These are phyloP conservation scores for Siderastrea siderea DNA, from an alignment of 92 coral and sea anemone genomes.

Conservation along the genomic window DNA sequence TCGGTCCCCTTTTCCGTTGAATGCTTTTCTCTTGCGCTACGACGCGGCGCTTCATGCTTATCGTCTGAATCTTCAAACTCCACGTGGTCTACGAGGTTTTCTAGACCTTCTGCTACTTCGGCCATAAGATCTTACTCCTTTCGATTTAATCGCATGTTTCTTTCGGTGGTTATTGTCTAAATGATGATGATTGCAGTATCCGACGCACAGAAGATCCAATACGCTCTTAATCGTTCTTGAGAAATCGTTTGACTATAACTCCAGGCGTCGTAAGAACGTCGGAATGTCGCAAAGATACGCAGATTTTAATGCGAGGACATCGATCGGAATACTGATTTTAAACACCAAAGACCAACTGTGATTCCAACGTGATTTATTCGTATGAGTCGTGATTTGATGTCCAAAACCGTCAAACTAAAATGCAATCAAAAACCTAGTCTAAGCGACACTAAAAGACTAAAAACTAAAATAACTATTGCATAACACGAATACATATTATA, in stretches of 20 bases:
- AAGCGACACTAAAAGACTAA: neutral
- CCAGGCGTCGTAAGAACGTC: too few relatives aligned
- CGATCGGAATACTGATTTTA: neutral
- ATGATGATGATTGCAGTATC: neutral
- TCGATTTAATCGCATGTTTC: neutral
- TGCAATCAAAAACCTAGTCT: too few relatives aligned
- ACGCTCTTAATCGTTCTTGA: neutral
- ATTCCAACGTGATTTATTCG: neutral
- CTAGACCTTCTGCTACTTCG: neutral
- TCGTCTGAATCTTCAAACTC: neutral
- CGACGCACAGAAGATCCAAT: neutral
- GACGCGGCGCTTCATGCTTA: neutral
- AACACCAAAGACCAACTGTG: too few relatives aligned
- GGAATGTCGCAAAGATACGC: conserved; percentile 10
- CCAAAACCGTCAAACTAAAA: neutral
- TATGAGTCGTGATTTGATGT: conserved; percentile 2
- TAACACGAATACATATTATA: conserved; percentile 8
- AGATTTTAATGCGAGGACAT: neutral
- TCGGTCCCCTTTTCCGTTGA: conserved; percentile 3
- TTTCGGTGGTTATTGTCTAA: neutral
- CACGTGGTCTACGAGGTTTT: neutral
- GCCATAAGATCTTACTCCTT: neutral
- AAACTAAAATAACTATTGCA: conserved; percentile 1
- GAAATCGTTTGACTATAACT: neutral
- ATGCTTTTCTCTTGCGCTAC: neutral